phyloP scores from a whole-genome alignment of 2,113 vertebrate species.

The Tupaia tana region DNA sequence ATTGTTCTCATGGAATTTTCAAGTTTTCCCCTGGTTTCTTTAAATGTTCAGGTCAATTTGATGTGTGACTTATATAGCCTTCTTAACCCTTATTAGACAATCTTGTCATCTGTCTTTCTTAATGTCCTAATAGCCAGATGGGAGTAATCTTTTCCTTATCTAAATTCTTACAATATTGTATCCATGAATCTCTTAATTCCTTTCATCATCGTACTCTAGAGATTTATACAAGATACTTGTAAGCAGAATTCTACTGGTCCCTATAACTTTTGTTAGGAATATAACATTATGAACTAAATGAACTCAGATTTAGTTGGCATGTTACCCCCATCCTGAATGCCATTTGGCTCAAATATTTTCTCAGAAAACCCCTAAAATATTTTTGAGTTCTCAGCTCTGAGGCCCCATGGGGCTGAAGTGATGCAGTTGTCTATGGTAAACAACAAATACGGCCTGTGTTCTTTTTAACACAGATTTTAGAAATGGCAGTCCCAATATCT shows the following conservation, averaged over 20 bases:
- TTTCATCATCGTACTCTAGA: not conserved
- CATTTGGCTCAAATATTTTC: not conserved
- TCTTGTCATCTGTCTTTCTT: not conserved
- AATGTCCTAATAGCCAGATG: not conserved
- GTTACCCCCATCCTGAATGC: not conserved
- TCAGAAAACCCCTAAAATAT: too few relatives aligned
- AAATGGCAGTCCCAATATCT: not conserved
- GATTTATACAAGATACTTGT: not conserved
- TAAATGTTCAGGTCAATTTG: not conserved
- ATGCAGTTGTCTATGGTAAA: not conserved
- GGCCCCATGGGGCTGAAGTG: rapidly evolving
- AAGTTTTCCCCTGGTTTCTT: not conserved
- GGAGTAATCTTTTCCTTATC: not conserved
- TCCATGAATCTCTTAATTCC: not conserved
- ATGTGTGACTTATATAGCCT: not conserved
- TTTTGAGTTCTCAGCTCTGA: not conserved
- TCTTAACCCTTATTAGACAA: not conserved
- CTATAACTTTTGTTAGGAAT: not conserved
- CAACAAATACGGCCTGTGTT: not conserved
- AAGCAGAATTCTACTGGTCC: not conserved
- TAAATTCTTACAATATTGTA: not conserved
- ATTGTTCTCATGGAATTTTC: too few relatives aligned
- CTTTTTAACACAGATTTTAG: not conserved
- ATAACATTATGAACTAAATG: not conserved
- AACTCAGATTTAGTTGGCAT: not conserved